Evolutionary conservation across 2,113 vertebrate species (phyloP).

Genomic region (Axis porcinus): DNA sequence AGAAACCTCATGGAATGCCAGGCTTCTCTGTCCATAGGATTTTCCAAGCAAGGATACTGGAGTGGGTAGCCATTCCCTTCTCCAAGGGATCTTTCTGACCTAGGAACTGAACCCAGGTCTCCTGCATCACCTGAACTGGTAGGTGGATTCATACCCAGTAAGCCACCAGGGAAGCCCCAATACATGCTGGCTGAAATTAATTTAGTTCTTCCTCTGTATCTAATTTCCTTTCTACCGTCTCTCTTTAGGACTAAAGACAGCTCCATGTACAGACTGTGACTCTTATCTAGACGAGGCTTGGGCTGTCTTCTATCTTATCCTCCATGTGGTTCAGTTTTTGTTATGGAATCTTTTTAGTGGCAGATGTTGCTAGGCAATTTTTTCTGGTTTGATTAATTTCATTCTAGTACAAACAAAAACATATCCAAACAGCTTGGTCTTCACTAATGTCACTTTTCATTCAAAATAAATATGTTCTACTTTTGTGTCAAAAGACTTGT

Average conservation of each 20-base stretch:
- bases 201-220: neutral
- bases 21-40: neutral
- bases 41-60: neutral
- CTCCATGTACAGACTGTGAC: neutral
- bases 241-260: neutral
- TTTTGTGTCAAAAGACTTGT: neutral
- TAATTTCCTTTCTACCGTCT: neutral
- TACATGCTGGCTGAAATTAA: neutral
- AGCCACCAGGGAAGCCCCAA: neutral
- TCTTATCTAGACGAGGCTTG: conserved; percentile 15
- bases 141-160: neutral
- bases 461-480: conserved; percentile 50
- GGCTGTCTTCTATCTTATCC: conserved; percentile 1
- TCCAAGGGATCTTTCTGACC: neutral
- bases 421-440: conserved; percentile 28
- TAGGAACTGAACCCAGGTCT: neutral
- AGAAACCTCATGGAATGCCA: neutral
- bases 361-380: conserved; percentile 15
- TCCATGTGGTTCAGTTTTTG: conserved; percentile 57
- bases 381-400: conserved; percentile 57
- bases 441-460: neutral
- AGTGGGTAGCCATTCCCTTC: neutral
- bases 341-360: conserved; percentile 55
- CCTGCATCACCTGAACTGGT: neutral
- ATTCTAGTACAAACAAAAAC: conserved; percentile 51